Conservation (phyloP, 2,888 invertebrate genomes). For the Stenodema calcarata region DNA sequence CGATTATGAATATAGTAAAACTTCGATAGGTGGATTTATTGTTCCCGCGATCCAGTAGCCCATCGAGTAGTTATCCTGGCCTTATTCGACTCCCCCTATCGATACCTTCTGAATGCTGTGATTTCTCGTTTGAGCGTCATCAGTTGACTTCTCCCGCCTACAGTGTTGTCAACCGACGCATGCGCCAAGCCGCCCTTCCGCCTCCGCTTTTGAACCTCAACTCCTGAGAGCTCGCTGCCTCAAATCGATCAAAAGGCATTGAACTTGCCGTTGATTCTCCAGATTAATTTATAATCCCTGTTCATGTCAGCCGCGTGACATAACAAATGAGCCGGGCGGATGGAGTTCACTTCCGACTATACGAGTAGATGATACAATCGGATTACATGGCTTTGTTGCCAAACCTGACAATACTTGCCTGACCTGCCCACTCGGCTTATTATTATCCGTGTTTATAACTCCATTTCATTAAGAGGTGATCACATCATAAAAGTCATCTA, state of each 20-base stretch:
- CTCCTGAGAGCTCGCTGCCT: background rate
- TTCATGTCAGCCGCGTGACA: background rate
- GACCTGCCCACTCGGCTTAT: background rate
- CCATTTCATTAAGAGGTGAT: too few relatives aligned
- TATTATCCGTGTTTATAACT: too few relatives aligned
- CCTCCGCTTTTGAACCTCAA: background rate
- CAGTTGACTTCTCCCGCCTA: background rate
- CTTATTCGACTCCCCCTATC: background rate
- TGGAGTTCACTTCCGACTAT: background rate
- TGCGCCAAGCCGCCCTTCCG: background rate
- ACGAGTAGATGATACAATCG: background rate
- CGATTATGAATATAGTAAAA: too few relatives aligned
- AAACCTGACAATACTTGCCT: background rate
- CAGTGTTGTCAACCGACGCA: background rate
- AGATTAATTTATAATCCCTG: background rate
- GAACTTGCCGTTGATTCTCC: background rate
- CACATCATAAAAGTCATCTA: too few relatives aligned
- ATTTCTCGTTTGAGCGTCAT: background rate
- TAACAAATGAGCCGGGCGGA: background rate
- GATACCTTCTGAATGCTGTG: background rate
- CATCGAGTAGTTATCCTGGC: background rate
- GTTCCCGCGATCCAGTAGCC: background rate
- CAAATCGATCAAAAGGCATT: conserved; percentile 13
- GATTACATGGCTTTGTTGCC: background rate
- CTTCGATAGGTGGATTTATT: background rate